Conservation (phyloP, 2,113 vertebrate genomes). For the Ursus arctos region DNA sequence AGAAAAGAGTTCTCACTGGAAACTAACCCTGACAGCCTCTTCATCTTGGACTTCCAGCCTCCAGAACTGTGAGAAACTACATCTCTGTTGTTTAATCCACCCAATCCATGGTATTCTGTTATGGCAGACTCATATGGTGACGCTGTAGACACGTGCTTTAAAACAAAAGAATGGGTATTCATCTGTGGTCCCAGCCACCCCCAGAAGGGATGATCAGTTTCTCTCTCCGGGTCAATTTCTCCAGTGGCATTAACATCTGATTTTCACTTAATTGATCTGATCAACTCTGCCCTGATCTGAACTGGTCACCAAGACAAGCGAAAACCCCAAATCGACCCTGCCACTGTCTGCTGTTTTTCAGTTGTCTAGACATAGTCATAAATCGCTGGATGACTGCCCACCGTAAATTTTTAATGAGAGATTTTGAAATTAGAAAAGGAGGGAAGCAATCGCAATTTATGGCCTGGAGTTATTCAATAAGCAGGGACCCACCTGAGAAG, state of each 20-base stretch:
- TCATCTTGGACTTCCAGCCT: background rate
- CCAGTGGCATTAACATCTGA: constrained; percentile 21
- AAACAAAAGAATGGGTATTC: constrained; percentile 46
- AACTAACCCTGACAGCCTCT: background rate
- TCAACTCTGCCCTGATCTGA: constrained; percentile 53
- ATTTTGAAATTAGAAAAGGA: constrained; percentile 81
- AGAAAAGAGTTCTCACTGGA: background rate
- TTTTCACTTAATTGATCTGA: constrained; percentile 58
- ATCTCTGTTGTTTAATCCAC: background rate
- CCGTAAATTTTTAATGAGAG: constrained; percentile 79
- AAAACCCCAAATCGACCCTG: constrained; percentile 27
- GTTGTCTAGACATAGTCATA: constrained; percentile 82
- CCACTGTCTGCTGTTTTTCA: constrained; percentile 64
- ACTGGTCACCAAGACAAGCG: constrained; percentile 59
- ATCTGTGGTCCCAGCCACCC: background rate
- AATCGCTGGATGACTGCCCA: constrained; percentile 79
- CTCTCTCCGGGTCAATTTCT: background rate
- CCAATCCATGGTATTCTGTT: background rate
- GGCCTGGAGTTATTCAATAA: constrained; percentile 60
- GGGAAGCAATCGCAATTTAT: constrained; percentile 66
- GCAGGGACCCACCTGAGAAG: constrained; percentile 46
- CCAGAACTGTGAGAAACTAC: background rate
- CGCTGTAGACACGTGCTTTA: background rate
- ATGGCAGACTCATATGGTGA: background rate
- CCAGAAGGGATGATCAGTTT: background rate